Evolutionary conservation across 2,888 invertebrate genomes (phyloP), one percentile per base, ranked within the genome.

Genomic region (Toxonevra muliebris): DNA sequence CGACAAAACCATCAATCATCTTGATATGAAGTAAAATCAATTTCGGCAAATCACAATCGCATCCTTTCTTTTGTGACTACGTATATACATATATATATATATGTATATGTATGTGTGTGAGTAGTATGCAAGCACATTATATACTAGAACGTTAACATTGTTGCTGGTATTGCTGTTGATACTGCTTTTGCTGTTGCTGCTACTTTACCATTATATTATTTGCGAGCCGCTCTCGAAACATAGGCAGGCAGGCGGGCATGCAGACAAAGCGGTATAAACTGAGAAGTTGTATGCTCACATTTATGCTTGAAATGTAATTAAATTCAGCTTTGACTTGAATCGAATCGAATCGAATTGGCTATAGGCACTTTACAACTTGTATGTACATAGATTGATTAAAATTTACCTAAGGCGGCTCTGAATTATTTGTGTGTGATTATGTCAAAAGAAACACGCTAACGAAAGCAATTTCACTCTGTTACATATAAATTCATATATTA

Each of bases 1-100:
- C 30, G 48, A 69, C 66, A 54, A 48, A 69, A 54, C 53, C 59
- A 69, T 69, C 65, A 65, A 69, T 69, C 69, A 69, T 69, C 40
- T 41, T 61, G 61, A 54, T 62, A 42, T 42, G 65, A 17, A 53
- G 48, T 57, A 62, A 69, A 66, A 61, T 65, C 65, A 69, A 65
- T 65, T 69, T 61, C 19, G 41, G 58, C 41, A 66, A 66, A 69
- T 69, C 65, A 63, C 45, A 68, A 61, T 52, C 65, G 57, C 57
- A 52, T 12, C 48, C 15, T 48, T 30, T 30, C 30, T 30, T 40
- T 30, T 15, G 7, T 50, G n/a, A 13, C 15, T 1, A 19, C 10
- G 0, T 43, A 41, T 13, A 13, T 17, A 45, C 17, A 45, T 43
- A n/a, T 20, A 15, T 50, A 10, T 15, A 13, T 48, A 12, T n/a